Percentiles rank a stretch among this genome's conserved stretches.
phyloP scores from a whole-genome alignment of 2,113 vertebrate genomes.

The Macquaria australasica region DNA sequence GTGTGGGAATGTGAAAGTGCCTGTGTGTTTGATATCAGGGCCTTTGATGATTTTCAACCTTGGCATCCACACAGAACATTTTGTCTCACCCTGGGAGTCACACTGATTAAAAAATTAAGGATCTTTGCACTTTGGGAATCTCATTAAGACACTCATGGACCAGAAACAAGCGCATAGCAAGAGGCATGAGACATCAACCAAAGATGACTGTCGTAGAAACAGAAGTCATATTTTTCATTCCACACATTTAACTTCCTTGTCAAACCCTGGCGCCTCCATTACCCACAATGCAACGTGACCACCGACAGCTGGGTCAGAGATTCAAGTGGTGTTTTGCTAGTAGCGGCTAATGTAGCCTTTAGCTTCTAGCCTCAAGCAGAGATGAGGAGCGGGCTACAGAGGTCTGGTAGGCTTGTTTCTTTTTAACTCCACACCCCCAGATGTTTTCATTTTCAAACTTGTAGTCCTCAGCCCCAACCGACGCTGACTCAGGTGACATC shows the following conservation, averaged over 20 bases:
- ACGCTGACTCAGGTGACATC: background rate
- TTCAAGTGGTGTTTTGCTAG: background rate
- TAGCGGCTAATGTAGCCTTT: background rate
- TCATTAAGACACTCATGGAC: conserved; percentile 3
- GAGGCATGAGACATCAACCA: background rate
- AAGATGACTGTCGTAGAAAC: background rate
- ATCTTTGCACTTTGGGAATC: conserved; percentile 17
- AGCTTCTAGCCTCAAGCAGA: background rate
- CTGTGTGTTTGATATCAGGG: conserved; percentile 40
- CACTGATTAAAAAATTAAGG: background rate
- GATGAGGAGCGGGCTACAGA: background rate
- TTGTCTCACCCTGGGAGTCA: conserved; percentile 6
- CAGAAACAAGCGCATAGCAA: background rate
- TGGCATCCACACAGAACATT: conserved; percentile 9
- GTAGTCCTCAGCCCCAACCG: background rate
- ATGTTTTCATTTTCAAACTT: background rate
- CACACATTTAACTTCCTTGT: background rate
- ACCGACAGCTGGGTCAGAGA: background rate
- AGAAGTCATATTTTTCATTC: background rate
- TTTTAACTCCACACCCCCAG: background rate
- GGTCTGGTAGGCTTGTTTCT: background rate
- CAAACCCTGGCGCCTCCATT: background rate
- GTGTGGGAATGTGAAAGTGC: conserved; percentile 15
- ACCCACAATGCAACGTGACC: background rate
- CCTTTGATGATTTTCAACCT: conserved; percentile 33